Conservation (phyloP, 1,140 invertebrate species). For the Spodoptera litura region DNA sequence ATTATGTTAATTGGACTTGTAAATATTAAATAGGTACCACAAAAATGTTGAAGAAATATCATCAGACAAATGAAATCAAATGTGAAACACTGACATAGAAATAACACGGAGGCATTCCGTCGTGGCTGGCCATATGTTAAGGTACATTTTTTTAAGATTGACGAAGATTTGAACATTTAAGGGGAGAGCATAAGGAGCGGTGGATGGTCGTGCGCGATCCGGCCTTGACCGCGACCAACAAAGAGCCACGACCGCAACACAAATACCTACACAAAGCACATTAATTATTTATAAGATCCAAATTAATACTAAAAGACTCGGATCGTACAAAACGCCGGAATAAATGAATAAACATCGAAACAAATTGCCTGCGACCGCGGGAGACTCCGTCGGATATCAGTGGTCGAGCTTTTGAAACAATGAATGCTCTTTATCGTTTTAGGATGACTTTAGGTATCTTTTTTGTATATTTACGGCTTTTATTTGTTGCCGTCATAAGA, state of each 20-base stretch:
- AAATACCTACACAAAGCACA: constrained; percentile 62
- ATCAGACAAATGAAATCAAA: too few species aligned
- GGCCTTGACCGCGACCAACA: constrained; percentile 70
- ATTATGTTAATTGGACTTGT: background rate
- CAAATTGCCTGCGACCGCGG: constrained; percentile 66
- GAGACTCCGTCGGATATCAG: constrained; percentile 49
- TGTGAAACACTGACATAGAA: too few species aligned
- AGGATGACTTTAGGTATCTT: constrained; percentile 36
- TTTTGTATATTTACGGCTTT: constrained; percentile 42
- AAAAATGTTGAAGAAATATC: too few species aligned
- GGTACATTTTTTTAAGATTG: background rate
- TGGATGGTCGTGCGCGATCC: constrained; percentile 56
- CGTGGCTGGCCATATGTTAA: background rate
- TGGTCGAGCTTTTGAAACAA: constrained; percentile 58
- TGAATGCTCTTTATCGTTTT: constrained; percentile 52
- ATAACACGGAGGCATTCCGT: too few species aligned
- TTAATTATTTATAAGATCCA: constrained; percentile 80
- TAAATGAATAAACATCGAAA: constrained; percentile 77
- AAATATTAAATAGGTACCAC: background rate
- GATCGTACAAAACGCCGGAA: constrained; percentile 69
- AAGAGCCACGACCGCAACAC: constrained; percentile 60
- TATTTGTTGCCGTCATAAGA: background rate
- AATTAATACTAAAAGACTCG: constrained; percentile 73
- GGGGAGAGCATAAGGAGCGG: constrained; percentile 39
- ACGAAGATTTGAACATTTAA: constrained; percentile 39